These are phyloP conservation scores for Coecobrya sp. DNA, from an alignment of 2,888 invertebrate species.

Conservation along the genomic window DNA sequence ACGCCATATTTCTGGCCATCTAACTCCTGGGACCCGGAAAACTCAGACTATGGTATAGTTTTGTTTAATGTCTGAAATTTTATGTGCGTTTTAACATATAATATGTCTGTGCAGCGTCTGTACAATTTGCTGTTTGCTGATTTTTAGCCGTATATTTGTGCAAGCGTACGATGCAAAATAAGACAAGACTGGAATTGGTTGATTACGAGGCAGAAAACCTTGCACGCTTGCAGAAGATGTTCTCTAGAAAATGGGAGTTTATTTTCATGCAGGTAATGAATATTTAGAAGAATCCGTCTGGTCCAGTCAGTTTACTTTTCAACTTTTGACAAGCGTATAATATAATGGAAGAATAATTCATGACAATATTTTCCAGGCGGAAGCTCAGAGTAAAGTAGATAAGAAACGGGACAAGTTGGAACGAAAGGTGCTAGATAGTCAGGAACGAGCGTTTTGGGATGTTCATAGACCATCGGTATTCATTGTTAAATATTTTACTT, in stretches of 20 bases:
- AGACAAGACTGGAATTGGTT: constrained; percentile 98
- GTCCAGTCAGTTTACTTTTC: background rate
- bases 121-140: constrained; percentile 33
- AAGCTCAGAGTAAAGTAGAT: constrained; percentile 97
- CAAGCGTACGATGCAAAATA: constrained; percentile 99
- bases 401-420: constrained; percentile 99
- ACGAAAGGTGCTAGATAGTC: constrained; percentile 99
- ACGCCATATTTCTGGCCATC: constrained; percentile 99
- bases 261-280: constrained; percentile 96
- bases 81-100: constrained; percentile 46
- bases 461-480: constrained; percentile 98
- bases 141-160: constrained; percentile 98
- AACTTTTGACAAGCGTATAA: background rate
- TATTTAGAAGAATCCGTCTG: background rate
- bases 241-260: constrained; percentile 99
- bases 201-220: constrained; percentile 99
- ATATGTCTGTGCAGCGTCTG: background rate
- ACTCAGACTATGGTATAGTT: constrained; percentile 97
- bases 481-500: constrained; percentile 14
- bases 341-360: background rate
- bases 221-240: constrained; percentile 99
- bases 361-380: constrained; percentile 89
- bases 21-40: constrained; percentile 99
- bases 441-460: constrained; percentile 99
- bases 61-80: background rate